Conservation (phyloP, 2,113 vertebrate genomes). For the Puffinus mauretanicus region DNA sequence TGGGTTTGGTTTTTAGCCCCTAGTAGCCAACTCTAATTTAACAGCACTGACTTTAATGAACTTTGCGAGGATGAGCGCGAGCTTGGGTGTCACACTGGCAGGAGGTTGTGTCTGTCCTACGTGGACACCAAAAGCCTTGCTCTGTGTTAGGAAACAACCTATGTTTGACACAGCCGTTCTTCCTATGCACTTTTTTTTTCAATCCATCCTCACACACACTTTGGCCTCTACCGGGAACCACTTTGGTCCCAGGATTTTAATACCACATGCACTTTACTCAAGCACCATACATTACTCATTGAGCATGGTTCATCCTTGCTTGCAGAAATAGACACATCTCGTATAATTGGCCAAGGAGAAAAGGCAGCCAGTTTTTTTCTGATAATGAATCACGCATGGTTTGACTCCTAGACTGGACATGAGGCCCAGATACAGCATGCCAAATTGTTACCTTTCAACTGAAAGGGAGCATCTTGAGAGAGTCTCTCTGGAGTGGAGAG, state of each 20-base stretch:
- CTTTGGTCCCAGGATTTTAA: not conserved
- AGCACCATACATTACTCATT: not conserved
- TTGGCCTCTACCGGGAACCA: not conserved
- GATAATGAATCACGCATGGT: not conserved
- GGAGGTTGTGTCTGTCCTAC: not conserved
- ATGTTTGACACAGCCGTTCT: rapidly evolving
- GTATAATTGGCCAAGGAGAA: not conserved
- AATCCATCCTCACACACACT: not conserved
- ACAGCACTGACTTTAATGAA: not conserved
- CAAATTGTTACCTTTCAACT: not conserved
- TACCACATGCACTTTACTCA: not conserved
- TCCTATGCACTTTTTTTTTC: not conserved
- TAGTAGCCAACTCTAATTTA: not conserved
- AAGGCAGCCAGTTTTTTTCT: not conserved
- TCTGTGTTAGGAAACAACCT: not conserved
- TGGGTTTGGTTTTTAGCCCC: not conserved
- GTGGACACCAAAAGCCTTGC: not conserved
- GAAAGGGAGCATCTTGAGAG: not conserved
- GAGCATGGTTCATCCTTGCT: not conserved
- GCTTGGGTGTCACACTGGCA: not conserved
- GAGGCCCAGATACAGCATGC: not conserved
- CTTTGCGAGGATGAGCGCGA: not conserved
- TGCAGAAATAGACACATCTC: not conserved
- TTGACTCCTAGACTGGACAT: not conserved
- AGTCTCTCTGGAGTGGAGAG: not conserved